Evolutionary conservation across 2,113 vertebrate species (phyloP).

Genomic region (Leuciscus idus): DNA sequence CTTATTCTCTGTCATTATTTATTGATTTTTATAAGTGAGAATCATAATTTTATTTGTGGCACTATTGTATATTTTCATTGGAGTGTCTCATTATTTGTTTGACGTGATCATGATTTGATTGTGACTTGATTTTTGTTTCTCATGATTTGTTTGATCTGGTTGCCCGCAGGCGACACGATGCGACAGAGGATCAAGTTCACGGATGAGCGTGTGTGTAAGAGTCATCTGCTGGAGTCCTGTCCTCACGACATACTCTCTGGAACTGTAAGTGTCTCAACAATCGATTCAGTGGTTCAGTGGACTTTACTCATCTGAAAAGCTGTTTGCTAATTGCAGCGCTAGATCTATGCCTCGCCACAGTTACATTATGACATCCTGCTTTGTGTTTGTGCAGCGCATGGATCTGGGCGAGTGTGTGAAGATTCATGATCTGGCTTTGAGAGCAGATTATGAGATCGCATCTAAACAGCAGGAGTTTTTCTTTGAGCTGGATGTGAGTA

Average conservation of each 20-base stretch:
- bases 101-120: not conserved
- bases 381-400: conserved; percentile 85
- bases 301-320: not conserved
- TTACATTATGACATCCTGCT: not conserved
- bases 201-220: conserved; percentile 98
- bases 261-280: conserved; percentile 82
- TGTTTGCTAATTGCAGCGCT: not conserved
- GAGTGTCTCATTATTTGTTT: not conserved
- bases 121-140: not conserved
- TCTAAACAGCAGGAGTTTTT: conserved; percentile 98
- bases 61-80: not conserved
- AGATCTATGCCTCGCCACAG: not conserved
- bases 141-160: not conserved
- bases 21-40: not conserved
- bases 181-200: conserved; percentile 97
- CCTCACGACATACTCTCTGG: conserved; percentile 97
- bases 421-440: conserved; percentile 94
- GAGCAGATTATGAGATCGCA: conserved; percentile 98
- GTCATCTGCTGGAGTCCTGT: conserved; percentile 97
- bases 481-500: conserved; percentile 97
- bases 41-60: not conserved
- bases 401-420: conserved; percentile 98
- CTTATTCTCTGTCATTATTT: not conserved
- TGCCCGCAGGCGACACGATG: conserved; percentile 89
- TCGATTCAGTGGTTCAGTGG: not conserved